Base-by-base conservation (phyloP, 2,113 vertebrate genomes). In the Aptenodytes forsteri region DNA sequence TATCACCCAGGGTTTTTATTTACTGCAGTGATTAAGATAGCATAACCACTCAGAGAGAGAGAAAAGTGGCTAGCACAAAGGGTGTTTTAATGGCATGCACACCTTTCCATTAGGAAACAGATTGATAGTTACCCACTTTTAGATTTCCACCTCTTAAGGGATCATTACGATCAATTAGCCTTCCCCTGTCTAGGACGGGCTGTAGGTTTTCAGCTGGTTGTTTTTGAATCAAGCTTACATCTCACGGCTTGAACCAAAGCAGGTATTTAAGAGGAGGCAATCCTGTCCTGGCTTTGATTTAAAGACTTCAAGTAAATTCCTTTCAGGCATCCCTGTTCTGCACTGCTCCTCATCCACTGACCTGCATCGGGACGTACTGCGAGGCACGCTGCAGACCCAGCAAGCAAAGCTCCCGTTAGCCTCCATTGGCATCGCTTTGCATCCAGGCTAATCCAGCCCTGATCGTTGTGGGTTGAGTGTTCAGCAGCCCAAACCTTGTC, bases 381-480 rank as follows among this genome's bases (percentile, higher is more conserved):
- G 0, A 11, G 40, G 1, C 34, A 0, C 2, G 1, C 69, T 20
- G 44, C 77, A 22, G 32, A 15, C 10, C 16, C 26, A 0, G 32
- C 50, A 3, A 5, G 54, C 62, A 20, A 9, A 15, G 91, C 40
- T 56, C 38, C 85, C 34, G 0, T 18, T 5, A 6, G 14, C 55
- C 23, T 42, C 79, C 58, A 0, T 0, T 7, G 61, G 32, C 71
- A 15, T 3, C 47, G 0, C 70, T 18, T 4, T 14, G 18, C 38
- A 16, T 8, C 67, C 67, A 4, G 75, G 36, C 49, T 36, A 4
- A 16, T 8, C 58, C 70, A 52, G 52, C 52, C 62, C 56, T 1
- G 9, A 2, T 30, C 10, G 1, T 0, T 4, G 15, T 2, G 42
- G 3, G n/a, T 2, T 9, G 26, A 21, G 36, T 1, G 9, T n/a